A percentile compares a stretch with the other conserved stretches of the same genome.
These are phyloP conservation scores for Electrona antarctica DNA, from an alignment of 2,113 vertebrate genomes.

Conservation along the genomic window DNA sequence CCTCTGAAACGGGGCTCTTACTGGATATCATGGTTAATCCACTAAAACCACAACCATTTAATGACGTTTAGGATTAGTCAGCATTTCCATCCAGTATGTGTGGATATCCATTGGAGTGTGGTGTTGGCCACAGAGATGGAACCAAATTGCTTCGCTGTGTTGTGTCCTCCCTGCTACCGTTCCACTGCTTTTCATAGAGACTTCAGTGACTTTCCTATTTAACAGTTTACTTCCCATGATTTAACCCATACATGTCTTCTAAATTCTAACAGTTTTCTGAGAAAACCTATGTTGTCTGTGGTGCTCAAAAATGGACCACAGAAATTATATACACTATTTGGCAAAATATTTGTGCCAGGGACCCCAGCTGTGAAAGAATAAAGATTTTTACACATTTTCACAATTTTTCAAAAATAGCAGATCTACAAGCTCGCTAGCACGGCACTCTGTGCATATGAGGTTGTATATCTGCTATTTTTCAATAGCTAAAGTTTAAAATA, in stretches of 20 bases:
- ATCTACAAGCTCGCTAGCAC: too few species aligned
- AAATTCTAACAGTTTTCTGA: too few species aligned
- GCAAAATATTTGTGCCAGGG: too few species aligned
- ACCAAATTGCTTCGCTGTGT: background rate
- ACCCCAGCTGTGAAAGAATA: too few species aligned
- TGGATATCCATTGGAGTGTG: background rate
- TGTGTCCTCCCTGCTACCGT: background rate
- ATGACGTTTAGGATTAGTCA: conserved; percentile 20
- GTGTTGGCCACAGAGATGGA: background rate
- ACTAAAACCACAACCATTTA: conserved; percentile 30
- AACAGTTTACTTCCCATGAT: conserved; percentile 5
- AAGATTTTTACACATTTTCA: too few species aligned
- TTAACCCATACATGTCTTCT: background rate
- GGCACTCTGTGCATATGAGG: too few species aligned
- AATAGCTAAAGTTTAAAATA: too few species aligned
- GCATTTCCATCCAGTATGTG: background rate
- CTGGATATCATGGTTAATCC: conserved; percentile 26
- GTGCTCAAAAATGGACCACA: too few species aligned
- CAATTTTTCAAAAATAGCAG: too few species aligned
- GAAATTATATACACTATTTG: too few species aligned
- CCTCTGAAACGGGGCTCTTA: background rate
- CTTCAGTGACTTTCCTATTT: background rate
- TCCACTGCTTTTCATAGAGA: background rate
- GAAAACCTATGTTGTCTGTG: too few species aligned
- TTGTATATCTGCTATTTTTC: too few species aligned